Conservation (phyloP, 1,140 invertebrate genomes). For the Leptestheria dahalacensis region DNA sequence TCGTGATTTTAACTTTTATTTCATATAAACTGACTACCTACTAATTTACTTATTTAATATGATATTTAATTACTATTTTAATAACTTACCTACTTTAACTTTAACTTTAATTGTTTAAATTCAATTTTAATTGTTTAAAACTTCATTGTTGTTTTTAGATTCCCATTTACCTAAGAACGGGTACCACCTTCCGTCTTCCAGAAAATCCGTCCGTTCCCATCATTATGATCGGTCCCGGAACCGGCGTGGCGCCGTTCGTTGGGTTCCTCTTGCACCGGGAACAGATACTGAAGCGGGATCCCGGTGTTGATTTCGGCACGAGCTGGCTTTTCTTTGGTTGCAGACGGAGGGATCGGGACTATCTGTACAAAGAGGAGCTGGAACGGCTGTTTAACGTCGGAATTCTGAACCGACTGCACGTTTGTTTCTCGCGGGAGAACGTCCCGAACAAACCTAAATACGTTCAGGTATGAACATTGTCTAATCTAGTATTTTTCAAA, state of each 20-base stretch:
- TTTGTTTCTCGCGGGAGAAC: constrained; percentile 48
- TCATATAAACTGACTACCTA: too few relatives aligned
- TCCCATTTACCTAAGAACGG: constrained; percentile 46
- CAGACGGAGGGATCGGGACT: constrained; percentile 46
- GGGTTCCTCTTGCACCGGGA: constrained; percentile 42
- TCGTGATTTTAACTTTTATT: not conserved
- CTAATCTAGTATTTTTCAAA: not conserved
- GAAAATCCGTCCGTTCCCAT: constrained; percentile 38
- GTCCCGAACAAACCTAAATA: constrained; percentile 32
- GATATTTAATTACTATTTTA: too few relatives aligned
- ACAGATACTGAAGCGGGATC: constrained; percentile 22
- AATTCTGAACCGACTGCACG: constrained; percentile 37
- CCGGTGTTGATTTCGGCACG: constrained; percentile 27
- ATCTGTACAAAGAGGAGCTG: constrained; percentile 41
- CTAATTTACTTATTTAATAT: too few relatives aligned
- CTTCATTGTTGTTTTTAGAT: constrained; percentile 21
- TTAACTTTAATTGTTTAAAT: too few relatives aligned
- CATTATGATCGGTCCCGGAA: constrained; percentile 66
- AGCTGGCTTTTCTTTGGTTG: constrained; percentile 60
- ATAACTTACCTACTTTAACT: too few relatives aligned
- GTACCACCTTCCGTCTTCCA: constrained; percentile 38
- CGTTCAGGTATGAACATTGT: constrained; percentile 31
- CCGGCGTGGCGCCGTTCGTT: constrained; percentile 61
- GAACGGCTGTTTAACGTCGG: constrained; percentile 31
- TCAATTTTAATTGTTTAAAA: not conserved